A percentile compares a stretch with the other conserved stretches of the same genome.
Conservation (phyloP, 2,888 invertebrate species). For the Salpingus planirostris region DNA sequence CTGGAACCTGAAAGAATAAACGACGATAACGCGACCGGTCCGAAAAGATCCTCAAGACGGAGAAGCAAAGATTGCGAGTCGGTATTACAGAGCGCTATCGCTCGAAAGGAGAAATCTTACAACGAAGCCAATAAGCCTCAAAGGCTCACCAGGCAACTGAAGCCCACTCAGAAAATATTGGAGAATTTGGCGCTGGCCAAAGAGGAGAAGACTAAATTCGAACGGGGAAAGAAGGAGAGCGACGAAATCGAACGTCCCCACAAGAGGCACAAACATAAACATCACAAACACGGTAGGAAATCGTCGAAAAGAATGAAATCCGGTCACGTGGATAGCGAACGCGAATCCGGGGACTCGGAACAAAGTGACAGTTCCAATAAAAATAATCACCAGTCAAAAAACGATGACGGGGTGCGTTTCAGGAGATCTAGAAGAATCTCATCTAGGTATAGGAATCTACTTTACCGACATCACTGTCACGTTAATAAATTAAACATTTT, state of each 20-base stretch:
- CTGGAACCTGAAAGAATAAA: constrained; percentile 20
- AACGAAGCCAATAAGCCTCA: constrained; percentile 44
- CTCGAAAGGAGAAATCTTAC: constrained; percentile 62
- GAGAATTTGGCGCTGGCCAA: constrained; percentile 51
- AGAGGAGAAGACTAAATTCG: constrained; percentile 19
- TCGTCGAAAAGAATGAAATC: constrained; percentile 19
- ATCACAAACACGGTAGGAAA: constrained; percentile 19
- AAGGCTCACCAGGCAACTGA: constrained; percentile 50
- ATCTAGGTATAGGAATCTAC: too few species aligned
- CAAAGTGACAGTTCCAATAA: too few species aligned
- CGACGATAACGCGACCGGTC: constrained; percentile 33
- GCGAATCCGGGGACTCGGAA: too few species aligned
- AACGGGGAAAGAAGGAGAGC: neutral
- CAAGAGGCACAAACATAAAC: constrained; percentile 17
- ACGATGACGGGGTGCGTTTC: neutral
- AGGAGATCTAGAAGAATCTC: constrained; percentile 27
- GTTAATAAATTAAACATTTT: too few species aligned
- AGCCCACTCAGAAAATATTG: constrained; percentile 58
- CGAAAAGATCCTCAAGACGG: constrained; percentile 56
- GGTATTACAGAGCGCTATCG: constrained; percentile 61
- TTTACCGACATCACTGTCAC: too few species aligned
- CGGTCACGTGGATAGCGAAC: too few species aligned
- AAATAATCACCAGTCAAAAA: too few species aligned
- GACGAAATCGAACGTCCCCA: constrained; percentile 10
- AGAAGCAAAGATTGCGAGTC: constrained; percentile 56